Percentiles rank a stretch among this genome's conserved stretches.
These are phyloP conservation scores for Colius striatus DNA, from an alignment of 2,113 vertebrate species.

Conservation along the genomic window DNA sequence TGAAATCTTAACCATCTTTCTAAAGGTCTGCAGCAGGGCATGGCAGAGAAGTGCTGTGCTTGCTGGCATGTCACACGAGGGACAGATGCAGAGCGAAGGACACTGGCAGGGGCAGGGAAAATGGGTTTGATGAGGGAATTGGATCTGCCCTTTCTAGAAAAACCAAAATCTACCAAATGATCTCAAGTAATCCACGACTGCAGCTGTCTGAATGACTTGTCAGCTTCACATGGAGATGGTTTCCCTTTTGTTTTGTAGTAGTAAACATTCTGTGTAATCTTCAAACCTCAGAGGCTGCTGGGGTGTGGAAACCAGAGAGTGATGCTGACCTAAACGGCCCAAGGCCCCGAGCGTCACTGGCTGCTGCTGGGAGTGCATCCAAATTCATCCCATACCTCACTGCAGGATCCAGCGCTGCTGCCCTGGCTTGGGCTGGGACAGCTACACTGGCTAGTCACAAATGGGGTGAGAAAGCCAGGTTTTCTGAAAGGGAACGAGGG, in stretches of 20 bases:
- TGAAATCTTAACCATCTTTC: background rate
- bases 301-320: background rate
- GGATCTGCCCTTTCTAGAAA: background rate
- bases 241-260: conserved; percentile 11
- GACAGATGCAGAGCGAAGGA: background rate
- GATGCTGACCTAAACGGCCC: background rate
- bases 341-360: background rate
- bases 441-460: background rate
- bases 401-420: background rate
- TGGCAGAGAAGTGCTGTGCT: background rate
- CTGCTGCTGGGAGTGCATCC: background rate
- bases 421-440: background rate
- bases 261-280: background rate
- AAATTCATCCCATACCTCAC: background rate
- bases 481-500: background rate
- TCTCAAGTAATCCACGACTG: background rate
- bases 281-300: background rate
- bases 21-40: background rate
- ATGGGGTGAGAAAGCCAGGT: background rate
- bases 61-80: background rate
- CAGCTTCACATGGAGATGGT: background rate
- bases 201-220: background rate
- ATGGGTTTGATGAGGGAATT: background rate
- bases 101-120: background rate
- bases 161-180: background rate